Percentiles rank a stretch among this genome's conserved stretches.
Conservation (phyloP, 2,113 vertebrate genomes). For the Marcusenius ussheri region DNA sequence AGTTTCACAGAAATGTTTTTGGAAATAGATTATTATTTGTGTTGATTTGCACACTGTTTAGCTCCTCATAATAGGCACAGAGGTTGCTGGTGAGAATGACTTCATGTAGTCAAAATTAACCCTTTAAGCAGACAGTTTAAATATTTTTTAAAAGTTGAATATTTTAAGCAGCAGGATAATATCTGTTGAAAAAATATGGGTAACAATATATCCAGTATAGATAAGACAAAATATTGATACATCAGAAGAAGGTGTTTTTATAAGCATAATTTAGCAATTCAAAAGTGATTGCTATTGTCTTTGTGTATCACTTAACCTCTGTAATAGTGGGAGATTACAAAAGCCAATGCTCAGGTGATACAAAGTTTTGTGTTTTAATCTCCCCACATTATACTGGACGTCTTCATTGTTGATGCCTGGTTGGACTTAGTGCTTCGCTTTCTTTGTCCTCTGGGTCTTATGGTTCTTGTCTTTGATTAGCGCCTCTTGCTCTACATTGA, state of each 20-base stretch:
- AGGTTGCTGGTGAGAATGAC: not conserved
- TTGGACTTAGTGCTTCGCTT: not conserved
- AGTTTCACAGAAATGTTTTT: not conserved
- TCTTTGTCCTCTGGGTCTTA: conserved; percentile 21
- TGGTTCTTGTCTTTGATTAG: conserved; percentile 27
- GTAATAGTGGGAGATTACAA: not conserved
- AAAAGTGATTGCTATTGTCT: not conserved
- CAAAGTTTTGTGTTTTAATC: not conserved
- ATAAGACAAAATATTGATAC: not conserved
- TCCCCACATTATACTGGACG: not conserved
- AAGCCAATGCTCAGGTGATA: not conserved
- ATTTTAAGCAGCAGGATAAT: not conserved
- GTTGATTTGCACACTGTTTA: not conserved
- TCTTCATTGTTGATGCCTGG: not conserved
- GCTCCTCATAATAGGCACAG: not conserved
- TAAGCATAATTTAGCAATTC: not conserved
- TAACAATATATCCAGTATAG: not conserved
- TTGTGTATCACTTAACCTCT: not conserved
- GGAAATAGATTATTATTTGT: not conserved
- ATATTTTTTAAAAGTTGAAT: not conserved
- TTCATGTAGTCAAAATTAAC: not conserved
- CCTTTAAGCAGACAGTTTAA: not conserved
- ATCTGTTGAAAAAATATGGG: not conserved
- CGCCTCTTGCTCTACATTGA: conserved; percentile 35
- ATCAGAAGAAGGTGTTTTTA: not conserved